These are phyloP conservation scores for Phalacrocorax aristotelis DNA, from an alignment of 2,113 vertebrate genomes.

Conservation along the genomic window DNA sequence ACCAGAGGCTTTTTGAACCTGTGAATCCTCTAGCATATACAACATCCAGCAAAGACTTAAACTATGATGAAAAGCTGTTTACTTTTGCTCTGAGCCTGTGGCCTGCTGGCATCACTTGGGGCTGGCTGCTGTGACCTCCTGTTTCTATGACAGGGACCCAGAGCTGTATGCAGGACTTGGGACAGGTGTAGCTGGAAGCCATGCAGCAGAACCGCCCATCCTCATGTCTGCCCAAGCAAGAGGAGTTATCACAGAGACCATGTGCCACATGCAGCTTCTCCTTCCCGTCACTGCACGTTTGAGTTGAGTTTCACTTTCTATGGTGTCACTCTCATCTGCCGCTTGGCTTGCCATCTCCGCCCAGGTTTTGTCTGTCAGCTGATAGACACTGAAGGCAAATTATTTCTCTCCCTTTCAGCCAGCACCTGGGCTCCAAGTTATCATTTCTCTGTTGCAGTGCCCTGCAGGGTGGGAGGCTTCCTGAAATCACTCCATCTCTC, in stretches of 20 bases:
- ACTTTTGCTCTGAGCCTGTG: background rate
- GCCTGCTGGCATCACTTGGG: background rate
- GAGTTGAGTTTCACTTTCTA: background rate
- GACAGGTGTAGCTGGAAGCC: accelerated
- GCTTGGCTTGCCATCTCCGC: background rate
- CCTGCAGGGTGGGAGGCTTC: background rate
- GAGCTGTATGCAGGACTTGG: accelerated
- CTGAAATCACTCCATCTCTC: background rate
- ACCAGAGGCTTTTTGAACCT: background rate
- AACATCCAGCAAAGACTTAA: background rate
- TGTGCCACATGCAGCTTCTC: background rate
- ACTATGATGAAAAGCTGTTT: background rate
- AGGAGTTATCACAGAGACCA: background rate
- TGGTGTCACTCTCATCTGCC: background rate
- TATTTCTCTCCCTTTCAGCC: background rate
- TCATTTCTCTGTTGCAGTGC: background rate
- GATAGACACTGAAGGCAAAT: background rate
- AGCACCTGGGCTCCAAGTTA: background rate
- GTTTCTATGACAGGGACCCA: background rate
- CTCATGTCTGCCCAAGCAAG: accelerated
- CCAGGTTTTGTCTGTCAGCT: background rate
- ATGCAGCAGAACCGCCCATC: accelerated
- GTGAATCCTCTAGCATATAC: background rate
- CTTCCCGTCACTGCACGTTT: background rate
- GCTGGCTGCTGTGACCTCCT: background rate